Evolutionary conservation across 2,113 vertebrate species (phyloP).

Genomic region (Ornithorhynchus anatinus): DNA sequence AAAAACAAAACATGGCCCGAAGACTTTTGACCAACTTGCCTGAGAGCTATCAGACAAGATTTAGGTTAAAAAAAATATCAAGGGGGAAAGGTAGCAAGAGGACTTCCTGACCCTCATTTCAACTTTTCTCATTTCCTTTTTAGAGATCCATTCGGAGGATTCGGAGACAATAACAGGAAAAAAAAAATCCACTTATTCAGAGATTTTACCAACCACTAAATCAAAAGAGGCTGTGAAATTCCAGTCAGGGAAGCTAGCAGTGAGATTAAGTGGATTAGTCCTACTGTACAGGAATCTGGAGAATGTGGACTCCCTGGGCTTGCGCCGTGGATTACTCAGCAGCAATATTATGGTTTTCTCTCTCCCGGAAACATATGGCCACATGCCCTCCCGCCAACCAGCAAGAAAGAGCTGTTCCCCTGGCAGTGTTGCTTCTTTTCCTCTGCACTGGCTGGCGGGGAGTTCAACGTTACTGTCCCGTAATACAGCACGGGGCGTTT

Average conservation of each 20-base stretch:
- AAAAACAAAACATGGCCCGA: not conserved
- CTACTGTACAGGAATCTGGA: conserved; percentile 75
- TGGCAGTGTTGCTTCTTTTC: not conserved
- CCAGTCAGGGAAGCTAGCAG: conserved; percentile 62
- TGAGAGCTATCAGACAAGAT: conserved; percentile 6
- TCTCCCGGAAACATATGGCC: conserved; percentile 68
- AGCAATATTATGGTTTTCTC: conserved; percentile 62
- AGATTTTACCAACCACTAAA: conserved; percentile 73
- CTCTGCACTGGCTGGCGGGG: conserved; percentile 25
- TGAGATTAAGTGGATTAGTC: conserved; percentile 77
- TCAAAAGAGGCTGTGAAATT: conserved; percentile 75
- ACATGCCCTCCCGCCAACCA: conserved; percentile 55
- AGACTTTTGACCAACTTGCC: not conserved
- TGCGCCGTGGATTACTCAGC: conserved; percentile 75
- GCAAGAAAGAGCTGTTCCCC: conserved; percentile 35
- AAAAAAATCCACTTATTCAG: conserved; percentile 57
- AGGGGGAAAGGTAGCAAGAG: not conserved
- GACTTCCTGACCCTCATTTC: conserved; percentile 33
- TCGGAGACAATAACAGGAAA: conserved; percentile 25
- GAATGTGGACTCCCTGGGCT: conserved; percentile 67
- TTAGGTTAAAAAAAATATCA: accelerated
- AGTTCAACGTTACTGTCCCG: conserved; percentile 7
- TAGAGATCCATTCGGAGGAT: conserved; percentile 40
- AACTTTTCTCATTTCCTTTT: conserved; percentile 41
- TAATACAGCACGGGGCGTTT: not conserved